Base-by-base conservation (phyloP, 1,140 invertebrate genomes). In the Tetragonula clypearis region DNA sequence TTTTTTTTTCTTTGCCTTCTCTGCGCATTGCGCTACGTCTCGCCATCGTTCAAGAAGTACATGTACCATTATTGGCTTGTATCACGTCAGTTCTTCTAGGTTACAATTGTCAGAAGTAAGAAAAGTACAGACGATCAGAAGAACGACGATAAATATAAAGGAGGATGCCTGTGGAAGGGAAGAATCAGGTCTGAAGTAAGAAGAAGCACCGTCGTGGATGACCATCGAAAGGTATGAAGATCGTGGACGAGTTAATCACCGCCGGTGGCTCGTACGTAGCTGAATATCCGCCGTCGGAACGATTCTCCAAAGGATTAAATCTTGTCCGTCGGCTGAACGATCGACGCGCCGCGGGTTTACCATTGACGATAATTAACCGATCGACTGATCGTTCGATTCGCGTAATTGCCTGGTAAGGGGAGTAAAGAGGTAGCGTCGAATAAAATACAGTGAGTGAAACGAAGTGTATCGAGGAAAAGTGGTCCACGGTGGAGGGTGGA, bases 401-500 rank as follows among this genome's bases (percentile, higher is more conserved):
- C 17, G n/a, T n/a, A n/a, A 41, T 66, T 26, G 19, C 80, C 58
- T 75, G 56, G 19, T 65, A n/a, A 53, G 4, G 4, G 9, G 1
- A 62, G 49, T 4, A 19, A 14, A n/a, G 14, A 8, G 19, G 14
- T n/a, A n/a, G n/a, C n/a, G 19, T 19, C 19, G 30, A n/a, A 65
- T 49, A 41, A 78, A 58, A 69, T 21, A n/a, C n/a, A 74, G 79
- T 82, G 79, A 65, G 84, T 82, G 85, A 79, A 21, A 83, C 82
- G 53, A 86, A 87, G 83, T 90, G 81, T 66, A 72, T 66, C 71
- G 65, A 55, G 49, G 83, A 56, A 41, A 86, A 83, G 89, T 91
- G 84, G 86, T 87, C 80, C 87, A 92, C 86, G 89, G 93, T 94
- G 92, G 93, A 94, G 92, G 87, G 91, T 90, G 90, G 90, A 89